phyloP scores from a whole-genome alignment of 1,140 invertebrate genomes.

The Nasonia longicornis region DNA sequence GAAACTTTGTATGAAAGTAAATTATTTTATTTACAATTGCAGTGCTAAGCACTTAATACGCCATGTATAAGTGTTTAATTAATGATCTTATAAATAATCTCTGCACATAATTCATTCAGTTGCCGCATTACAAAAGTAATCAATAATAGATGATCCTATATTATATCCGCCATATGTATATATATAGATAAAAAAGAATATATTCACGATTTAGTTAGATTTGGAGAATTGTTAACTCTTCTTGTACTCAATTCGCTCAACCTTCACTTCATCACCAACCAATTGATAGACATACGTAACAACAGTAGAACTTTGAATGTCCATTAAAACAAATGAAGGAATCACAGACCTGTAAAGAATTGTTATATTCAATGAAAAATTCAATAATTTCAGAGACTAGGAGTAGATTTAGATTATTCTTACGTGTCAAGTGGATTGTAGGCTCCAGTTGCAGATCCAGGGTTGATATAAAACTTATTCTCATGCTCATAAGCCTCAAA shows the following conservation, averaged over 20 bases:
- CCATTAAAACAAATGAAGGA: constrained; percentile 98
- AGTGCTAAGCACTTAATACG: constrained; percentile 9
- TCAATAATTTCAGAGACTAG: constrained; percentile 8
- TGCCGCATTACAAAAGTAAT: constrained; percentile 39
- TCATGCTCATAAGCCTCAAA: constrained; percentile 99
- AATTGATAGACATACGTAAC: constrained; percentile 99
- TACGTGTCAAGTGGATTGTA: constrained; percentile 94
- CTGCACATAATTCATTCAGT: constrained; percentile 14
- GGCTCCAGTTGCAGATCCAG: constrained; percentile 98
- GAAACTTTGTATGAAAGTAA: constrained; percentile 22
- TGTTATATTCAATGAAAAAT: background rate
- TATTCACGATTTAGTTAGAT: background rate
- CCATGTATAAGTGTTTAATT: constrained; percentile 3
- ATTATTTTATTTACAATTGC: constrained; percentile 41
- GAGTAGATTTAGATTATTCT: constrained; percentile 54
- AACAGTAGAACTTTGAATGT: constrained; percentile 97
- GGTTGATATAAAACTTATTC: constrained; percentile 99
- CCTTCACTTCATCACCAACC: constrained; percentile 97
- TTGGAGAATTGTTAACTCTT: constrained; percentile 74
- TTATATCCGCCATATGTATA: background rate
- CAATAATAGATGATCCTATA: constrained; percentile 18
- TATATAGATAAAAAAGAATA: constrained; percentile 27
- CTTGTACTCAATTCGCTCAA: constrained; percentile 98
- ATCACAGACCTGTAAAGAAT: constrained; percentile 81
- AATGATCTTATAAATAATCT: constrained; percentile 30